A percentile compares a stretch with the other conserved stretches of the same genome.
phyloP scores from a whole-genome alignment of 2,888 invertebrate species.

The Sphaeridia pumilis region DNA sequence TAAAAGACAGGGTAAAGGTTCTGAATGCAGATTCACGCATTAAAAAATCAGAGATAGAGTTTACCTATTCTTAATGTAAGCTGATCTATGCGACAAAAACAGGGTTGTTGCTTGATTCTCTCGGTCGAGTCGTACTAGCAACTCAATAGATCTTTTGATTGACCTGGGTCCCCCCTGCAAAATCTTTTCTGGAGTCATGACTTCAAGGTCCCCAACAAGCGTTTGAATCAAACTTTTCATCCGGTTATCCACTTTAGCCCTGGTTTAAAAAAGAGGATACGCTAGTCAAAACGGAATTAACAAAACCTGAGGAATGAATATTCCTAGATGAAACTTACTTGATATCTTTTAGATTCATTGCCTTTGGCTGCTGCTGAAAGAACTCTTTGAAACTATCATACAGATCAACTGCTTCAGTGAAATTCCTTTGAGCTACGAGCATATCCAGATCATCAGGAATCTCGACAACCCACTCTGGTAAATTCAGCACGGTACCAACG shows the following conservation, averaged over 20 bases:
- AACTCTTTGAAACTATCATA: conserved; percentile 34
- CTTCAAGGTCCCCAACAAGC: conserved; percentile 72
- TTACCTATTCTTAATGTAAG: conserved; percentile 40
- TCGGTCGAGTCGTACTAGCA: conserved; percentile 65
- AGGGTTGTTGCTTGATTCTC: conserved; percentile 49
- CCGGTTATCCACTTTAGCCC: conserved; percentile 52
- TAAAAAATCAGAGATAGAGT: neutral
- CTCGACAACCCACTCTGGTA: conserved; percentile 75
- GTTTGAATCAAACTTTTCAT: conserved; percentile 71
- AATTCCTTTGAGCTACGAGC: conserved; percentile 86
- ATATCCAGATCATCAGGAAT: conserved; percentile 90
- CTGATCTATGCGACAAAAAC: conserved; percentile 44
- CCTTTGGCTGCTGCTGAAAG: conserved; percentile 34
- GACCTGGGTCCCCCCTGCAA: conserved; percentile 80
- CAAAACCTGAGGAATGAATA: neutral
- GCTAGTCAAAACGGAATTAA: neutral
- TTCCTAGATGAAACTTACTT: conserved; percentile 38
- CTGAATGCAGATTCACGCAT: neutral
- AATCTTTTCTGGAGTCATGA: conserved; percentile 73
- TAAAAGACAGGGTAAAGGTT: conserved; percentile 41
- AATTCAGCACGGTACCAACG: conserved; percentile 19
- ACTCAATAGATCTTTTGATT: conserved; percentile 66
- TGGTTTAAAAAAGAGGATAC: conserved; percentile 34
- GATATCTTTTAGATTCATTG: conserved; percentile 44
- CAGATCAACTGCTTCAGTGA: conserved; percentile 71